A percentile compares a stretch with the other conserved stretches of the same genome.
phyloP scores from a whole-genome alignment of 2,113 vertebrate species.

The Toxostoma redivivum region DNA sequence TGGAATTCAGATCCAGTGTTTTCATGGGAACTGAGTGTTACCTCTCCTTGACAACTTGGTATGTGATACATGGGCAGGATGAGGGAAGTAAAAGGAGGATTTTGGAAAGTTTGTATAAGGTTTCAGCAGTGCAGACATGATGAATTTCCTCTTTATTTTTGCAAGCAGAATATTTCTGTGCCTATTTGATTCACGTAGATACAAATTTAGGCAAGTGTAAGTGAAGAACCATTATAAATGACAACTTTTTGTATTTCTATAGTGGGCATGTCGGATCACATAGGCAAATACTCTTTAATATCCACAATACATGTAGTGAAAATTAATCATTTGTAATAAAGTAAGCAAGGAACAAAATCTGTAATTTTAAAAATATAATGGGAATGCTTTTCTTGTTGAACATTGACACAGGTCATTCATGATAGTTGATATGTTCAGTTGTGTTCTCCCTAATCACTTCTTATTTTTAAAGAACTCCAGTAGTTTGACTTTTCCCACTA shows the following conservation, averaged over 20 bases:
- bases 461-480: background rate
- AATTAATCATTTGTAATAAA: background rate
- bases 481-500: background rate
- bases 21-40: background rate
- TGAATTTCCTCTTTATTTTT: background rate
- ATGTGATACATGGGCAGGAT: accelerated
- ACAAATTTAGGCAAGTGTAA: background rate
- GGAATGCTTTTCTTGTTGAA: background rate
- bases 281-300: background rate
- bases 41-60: background rate
- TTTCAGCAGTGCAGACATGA: background rate
- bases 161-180: background rate
- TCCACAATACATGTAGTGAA: background rate
- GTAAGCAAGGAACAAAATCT: background rate
- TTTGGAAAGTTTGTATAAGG: background rate
- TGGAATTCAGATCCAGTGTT: background rate
- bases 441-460: background rate
- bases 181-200: background rate
- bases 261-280: background rate
- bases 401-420: background rate
- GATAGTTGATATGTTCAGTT: background rate
- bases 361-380: background rate
- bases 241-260: background rate
- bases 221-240: background rate
- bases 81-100: background rate